Evolutionary conservation across 2,113 vertebrate genomes (phyloP).

Genomic region (Dipodomys ordii): DNA sequence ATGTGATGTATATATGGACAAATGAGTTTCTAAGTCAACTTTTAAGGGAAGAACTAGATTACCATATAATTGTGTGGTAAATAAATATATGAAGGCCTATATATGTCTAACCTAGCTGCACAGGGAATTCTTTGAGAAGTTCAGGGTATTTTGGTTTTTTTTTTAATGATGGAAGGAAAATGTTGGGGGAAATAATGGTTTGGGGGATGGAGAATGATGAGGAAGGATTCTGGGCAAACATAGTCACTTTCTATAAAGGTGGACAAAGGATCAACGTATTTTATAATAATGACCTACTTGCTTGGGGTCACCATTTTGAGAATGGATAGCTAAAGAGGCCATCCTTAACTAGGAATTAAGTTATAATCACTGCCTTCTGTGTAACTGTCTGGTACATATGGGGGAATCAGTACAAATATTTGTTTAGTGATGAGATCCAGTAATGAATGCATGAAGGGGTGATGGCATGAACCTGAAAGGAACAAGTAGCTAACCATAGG

Average conservation of each 20-base stretch:
- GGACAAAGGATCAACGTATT: constrained; percentile 2
- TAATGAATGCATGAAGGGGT: neutral
- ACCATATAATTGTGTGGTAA: neutral
- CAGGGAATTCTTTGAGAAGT: neutral
- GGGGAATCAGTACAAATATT: neutral
- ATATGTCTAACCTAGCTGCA: neutral
- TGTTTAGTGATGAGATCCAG: neutral
- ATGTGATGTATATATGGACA: neutral
- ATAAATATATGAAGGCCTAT: neutral
- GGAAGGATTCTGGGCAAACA: neutral
- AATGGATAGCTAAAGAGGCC: neutral
- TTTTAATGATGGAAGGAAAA: constrained; percentile 4
- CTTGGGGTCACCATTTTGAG: neutral
- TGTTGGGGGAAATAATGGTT: constrained; percentile 8
- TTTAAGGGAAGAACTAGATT: neutral
- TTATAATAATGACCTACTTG: neutral
- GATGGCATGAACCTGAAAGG: neutral
- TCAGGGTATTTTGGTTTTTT: neutral
- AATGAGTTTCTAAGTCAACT: neutral
- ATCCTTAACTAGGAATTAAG: neutral
- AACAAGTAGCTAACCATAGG: neutral
- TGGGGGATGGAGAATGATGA: neutral
- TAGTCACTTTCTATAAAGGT: neutral
- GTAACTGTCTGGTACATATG: neutral
- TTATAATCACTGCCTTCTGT: neutral